Base-by-base conservation (phyloP, 2,113 vertebrate genomes). In the Atrichornis clamosus region DNA sequence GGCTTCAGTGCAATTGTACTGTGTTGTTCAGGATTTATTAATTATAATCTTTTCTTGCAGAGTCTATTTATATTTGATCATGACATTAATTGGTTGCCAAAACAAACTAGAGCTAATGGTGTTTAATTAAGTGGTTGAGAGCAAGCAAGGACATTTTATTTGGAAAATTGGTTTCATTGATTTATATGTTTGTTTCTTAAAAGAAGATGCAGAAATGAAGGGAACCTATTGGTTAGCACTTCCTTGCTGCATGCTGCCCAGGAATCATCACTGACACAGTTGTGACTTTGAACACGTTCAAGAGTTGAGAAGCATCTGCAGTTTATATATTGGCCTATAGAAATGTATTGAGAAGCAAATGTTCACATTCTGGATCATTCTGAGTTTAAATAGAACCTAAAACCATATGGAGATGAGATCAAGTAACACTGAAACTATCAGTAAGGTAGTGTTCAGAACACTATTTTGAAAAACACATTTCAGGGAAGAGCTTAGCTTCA, bases 61-160 rank as follows among this genome's bases (percentile, higher is more conserved):
- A 94, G 65, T 95, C 96, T 98, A 67, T 98, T 98, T 97, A 96
- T 97, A 96, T 96, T 97, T 95, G 97, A 83, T 97, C 59, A 32
- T 95, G 96, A 97, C 96, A 95, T 97, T 97, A 98, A 97, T 97
- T 96, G 92, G 93, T 96, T 98, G 97, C 95, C 96, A 97, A 97
- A 98, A 96, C 94, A 97, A 98, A 97, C 94, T 89, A 91, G 82
- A 97, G 96, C 97, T 98, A 97, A 98, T 97, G 96, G 73, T 97
- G 84, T 98, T 98, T 97, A 98, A 98, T 97, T 98, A 98, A 95
- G 96, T 96, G 91, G 72, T 90, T 96, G 93, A 95, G 95, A 97
- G 95, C 69, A 96, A 96, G 83, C 86, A 96, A 95, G 80, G 77
- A 64, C 92, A 92, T 89, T 97, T 97, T 97, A 95, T 89, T 96